Base-by-base conservation (phyloP, 2,888 invertebrate genomes). In the Phanerotoma sp. region DNA sequence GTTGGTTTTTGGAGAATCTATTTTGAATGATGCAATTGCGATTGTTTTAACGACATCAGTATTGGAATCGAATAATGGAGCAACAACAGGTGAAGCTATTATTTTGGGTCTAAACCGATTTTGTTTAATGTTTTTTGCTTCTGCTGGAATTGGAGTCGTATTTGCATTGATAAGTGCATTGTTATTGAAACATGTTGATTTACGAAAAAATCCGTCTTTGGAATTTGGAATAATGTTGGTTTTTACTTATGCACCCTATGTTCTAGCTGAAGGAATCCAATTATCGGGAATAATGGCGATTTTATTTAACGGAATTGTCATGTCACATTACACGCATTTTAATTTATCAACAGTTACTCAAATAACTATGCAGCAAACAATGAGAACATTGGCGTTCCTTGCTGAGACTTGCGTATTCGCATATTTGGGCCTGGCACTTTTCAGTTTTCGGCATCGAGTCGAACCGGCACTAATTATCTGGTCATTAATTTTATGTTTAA, bases 251-350 rank as follows among this genome's bases (percentile, higher is more conserved):
- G 92, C 95, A 7, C 99, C 99, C 0, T 99, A 99, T 79, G 97
- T 96, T 3, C 81, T 99, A 53, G 98, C 99, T 35, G 99, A 99
- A 81, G 97, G 97, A 22, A 87, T 96, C 61, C 93, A 95, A 76
- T 79, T 96, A 52, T 96, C 95, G 67, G 96, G 92, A 58, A 99
- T 99, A 56, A 99, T 99, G 98, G 97, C 99, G 6, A 99, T 99
- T 70, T 79, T 99, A 65, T 97, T 98, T 77, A 96, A 96, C 80
- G 99, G 98, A 6, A 95, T 99, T 72, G 96, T 97, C 1, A 99
- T 99, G 99, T 97, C 97, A 0, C 99, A 99, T 78, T 99, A 99
- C 77, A 98, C 98, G 11, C 99, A 99, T 81, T 94, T 93, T 73
- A 99, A 99, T 78, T 80, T 99, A 38, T 97, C 97, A 1, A 97